Base-by-base conservation (phyloP, 1,140 invertebrate genomes). In the Bemisia tabaci region DNA sequence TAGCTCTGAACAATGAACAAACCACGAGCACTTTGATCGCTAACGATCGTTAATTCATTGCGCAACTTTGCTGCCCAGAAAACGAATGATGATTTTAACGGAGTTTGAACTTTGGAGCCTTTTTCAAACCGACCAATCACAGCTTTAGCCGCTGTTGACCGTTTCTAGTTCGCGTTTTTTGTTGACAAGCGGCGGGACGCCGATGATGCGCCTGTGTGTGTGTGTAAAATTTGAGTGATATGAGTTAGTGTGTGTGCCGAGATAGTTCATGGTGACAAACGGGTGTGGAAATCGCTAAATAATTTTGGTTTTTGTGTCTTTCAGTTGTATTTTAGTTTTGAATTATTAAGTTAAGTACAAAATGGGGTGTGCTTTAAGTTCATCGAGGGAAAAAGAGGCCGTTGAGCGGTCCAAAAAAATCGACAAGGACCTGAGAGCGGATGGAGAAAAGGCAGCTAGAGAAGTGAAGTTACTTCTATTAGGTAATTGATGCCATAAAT, bases 381-480 rank as follows among this genome's bases (percentile, higher is more conserved):
- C 85, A 78, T 83, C 83, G 74, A 84, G 85, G 74, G 89, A 92
- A 77, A 91, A 91, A 78, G 89, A 89, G 79, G 89, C 90, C 60
- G 82, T 82, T 63, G 88, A 88, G 75, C 82, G 91, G 73, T 92
- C 90, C 25, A 92, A 92, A 80, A 89, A 90, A 79, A 94, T 95
- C 75, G 92, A 94, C 79, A 87, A 90, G 77, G 85, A 89, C 76
- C 79, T 95, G 26, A 76, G 89, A 72, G 85, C 85, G 62, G 91
- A 93, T 84, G 88, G 88, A 69, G 90, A 94, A 80, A 83, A 86
- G 69, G 87, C 89, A 68, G 86, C 90, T 39, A 85, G 87, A 72
- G 91, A 95, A 85, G 91, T 94, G 71, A 95, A 94, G 80, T 82
- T 95, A 64, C 81, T 94, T 61, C 79, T 94, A 65, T 81, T 94